Conservation (phyloP, 2,888 invertebrate genomes). For the Dexiosoma caninum region DNA sequence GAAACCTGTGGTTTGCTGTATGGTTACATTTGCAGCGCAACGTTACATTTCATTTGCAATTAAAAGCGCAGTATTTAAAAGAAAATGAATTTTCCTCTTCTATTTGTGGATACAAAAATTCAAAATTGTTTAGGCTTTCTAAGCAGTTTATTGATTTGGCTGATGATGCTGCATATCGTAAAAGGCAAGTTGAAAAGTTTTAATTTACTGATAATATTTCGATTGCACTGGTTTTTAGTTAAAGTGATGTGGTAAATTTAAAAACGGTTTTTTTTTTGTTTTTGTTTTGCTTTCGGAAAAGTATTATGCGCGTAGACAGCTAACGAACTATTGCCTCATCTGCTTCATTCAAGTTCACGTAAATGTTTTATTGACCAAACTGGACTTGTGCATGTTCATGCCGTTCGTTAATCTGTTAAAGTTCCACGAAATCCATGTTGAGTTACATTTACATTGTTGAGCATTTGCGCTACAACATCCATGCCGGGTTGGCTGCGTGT, state of each 20-base stretch:
- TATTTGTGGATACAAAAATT: constrained; percentile 37
- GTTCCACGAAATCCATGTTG: constrained; percentile 39
- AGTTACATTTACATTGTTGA: constrained; percentile 7
- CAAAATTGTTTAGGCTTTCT: constrained; percentile 31
- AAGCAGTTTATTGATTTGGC: constrained; percentile 38
- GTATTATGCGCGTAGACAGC: no score
- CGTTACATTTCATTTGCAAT: constrained; percentile 17
- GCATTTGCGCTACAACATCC: neutral
- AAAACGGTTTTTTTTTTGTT: neutral
- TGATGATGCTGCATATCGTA: constrained; percentile 33
- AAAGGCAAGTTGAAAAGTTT: constrained; percentile 54
- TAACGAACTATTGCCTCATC: constrained; percentile 16
- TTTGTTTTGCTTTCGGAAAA: no score
- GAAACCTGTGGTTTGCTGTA: constrained; percentile 33
- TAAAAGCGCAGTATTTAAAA: neutral
- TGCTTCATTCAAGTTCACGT: neutral
- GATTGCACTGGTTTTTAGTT: neutral
- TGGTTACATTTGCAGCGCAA: constrained; percentile 22
- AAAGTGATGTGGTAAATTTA: neutral
- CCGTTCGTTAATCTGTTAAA: neutral
- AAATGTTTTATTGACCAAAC: constrained; percentile 27
- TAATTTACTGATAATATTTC: neutral
- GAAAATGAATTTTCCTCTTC: constrained; percentile 53
- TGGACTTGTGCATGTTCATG: constrained; percentile 28
- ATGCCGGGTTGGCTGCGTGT: neutral